These are phyloP conservation scores for Forbesichthys papilliferus DNA, from an alignment of 2,113 vertebrate genomes.

Conservation along the genomic window DNA sequence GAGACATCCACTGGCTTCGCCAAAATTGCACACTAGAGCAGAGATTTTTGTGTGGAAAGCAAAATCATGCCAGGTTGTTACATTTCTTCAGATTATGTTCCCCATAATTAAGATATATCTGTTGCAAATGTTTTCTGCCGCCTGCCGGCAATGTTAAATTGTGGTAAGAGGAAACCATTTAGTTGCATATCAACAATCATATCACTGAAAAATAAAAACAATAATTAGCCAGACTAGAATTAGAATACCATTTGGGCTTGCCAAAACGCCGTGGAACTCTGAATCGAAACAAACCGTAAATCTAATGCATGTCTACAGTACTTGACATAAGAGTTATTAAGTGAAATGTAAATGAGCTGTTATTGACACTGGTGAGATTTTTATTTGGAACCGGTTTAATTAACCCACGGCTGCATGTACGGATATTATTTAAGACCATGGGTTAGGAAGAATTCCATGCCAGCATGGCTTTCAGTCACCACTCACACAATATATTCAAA, in stretches of 20 bases:
- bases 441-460: conserved; percentile 40
- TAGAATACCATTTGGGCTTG: too few species aligned
- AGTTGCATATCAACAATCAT: neutral
- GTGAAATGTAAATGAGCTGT: too few species aligned
- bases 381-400: too few species aligned
- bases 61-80: conserved; percentile 64
- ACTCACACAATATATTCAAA: conserved; percentile 56
- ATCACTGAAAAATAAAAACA: too few species aligned
- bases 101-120: conserved; percentile 69
- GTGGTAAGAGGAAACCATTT: conserved; percentile 63
- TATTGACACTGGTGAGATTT: too few species aligned
- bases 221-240: too few species aligned
- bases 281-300: too few species aligned
- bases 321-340: too few species aligned
- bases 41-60: conserved; percentile 48
- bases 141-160: conserved; percentile 55
- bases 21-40: conserved; percentile 60
- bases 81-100: conserved; percentile 69
- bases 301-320: too few species aligned
- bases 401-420: too few species aligned
- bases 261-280: too few species aligned
- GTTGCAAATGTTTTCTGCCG: conserved; percentile 47
- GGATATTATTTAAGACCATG: too few species aligned
- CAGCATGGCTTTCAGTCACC: conserved; percentile 22
- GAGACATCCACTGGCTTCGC: conserved; percentile 63